These are phyloP conservation scores for Barnardius zonarius DNA, from an alignment of 2,113 vertebrate genomes.

Conservation along the genomic window DNA sequence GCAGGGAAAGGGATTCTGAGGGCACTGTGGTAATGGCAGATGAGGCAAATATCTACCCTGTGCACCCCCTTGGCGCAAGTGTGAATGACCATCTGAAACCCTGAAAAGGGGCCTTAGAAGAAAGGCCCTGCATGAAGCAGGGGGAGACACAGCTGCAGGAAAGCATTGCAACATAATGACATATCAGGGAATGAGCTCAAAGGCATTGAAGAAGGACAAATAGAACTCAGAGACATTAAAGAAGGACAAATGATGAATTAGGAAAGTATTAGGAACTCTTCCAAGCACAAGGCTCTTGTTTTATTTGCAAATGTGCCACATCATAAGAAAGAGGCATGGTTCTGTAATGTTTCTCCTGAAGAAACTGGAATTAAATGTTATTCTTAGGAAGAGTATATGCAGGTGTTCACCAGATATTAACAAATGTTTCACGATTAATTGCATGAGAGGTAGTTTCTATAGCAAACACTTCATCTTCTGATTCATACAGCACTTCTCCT, in stretches of 20 bases:
- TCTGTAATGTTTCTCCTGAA: background rate
- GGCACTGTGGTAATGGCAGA: background rate
- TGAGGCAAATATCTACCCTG: background rate
- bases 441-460: background rate
- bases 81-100: background rate
- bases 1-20: background rate
- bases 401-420: slow-evolving; percentile 40
- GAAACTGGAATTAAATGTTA: slow-evolving; percentile 3
- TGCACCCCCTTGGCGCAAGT: background rate
- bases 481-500: background rate
- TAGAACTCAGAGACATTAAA: background rate
- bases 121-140: background rate
- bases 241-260: background rate
- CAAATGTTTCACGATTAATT: slow-evolving; percentile 22
- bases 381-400: slow-evolving; percentile 1
- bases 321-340: background rate
- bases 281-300: background rate
- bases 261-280: background rate
- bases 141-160: background rate
- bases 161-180: background rate
- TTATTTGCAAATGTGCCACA: slow-evolving; percentile 21
- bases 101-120: background rate
- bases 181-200: background rate
- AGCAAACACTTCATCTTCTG: background rate
- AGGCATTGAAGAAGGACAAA: background rate